A percentile compares a stretch with the other conserved stretches of the same genome.
phyloP scores from a whole-genome alignment of 2,888 invertebrate genomes.

The Acronicta psi region DNA sequence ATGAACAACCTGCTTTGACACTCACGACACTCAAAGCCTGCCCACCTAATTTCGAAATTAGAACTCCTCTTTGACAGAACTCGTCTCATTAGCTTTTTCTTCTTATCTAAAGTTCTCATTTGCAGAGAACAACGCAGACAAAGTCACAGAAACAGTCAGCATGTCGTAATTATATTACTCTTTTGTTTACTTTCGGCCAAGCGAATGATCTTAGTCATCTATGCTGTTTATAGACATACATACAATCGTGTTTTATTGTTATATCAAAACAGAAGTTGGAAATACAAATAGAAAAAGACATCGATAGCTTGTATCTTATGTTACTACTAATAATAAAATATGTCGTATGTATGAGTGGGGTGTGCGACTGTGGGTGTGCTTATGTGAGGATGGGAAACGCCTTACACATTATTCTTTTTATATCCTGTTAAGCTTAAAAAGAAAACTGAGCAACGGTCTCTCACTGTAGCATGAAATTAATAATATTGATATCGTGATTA shows the following conservation, averaged over 20 bases:
- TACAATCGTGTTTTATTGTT: constrained; percentile 58
- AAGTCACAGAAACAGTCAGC: constrained; percentile 30
- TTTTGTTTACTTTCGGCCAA: constrained; percentile 53
- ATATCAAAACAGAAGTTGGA: constrained; percentile 55
- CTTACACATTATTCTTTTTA: constrained; percentile 17
- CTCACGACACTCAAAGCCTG: constrained; percentile 22
- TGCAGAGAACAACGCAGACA: constrained; percentile 29
- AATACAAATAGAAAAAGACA: constrained; percentile 49
- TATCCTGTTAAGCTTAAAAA: constrained; percentile 17
- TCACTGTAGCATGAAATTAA: neutral
- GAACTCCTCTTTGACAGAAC: constrained; percentile 21
- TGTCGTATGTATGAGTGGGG: constrained; percentile 4
- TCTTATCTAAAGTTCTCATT: constrained; percentile 36
- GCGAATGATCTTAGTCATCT: constrained; percentile 47
- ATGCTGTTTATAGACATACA: constrained; percentile 52
- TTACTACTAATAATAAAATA: constrained; percentile 35
- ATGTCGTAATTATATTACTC: constrained; percentile 43
- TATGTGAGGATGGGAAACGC: constrained; percentile 7
- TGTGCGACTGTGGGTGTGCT: constrained; percentile 5
- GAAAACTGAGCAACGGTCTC: constrained; percentile 7
- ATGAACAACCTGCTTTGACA: constrained; percentile 12
- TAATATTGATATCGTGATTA: neutral
- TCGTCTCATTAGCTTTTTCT: constrained; percentile 41
- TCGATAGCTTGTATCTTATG: constrained; percentile 35
- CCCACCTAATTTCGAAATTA: constrained; percentile 21